A percentile compares a stretch with the other conserved stretches of the same genome.
These are phyloP conservation scores for Pristionchus entomophagus DNA, from an alignment of 2,888 invertebrate genomes.

Conservation along the genomic window DNA sequence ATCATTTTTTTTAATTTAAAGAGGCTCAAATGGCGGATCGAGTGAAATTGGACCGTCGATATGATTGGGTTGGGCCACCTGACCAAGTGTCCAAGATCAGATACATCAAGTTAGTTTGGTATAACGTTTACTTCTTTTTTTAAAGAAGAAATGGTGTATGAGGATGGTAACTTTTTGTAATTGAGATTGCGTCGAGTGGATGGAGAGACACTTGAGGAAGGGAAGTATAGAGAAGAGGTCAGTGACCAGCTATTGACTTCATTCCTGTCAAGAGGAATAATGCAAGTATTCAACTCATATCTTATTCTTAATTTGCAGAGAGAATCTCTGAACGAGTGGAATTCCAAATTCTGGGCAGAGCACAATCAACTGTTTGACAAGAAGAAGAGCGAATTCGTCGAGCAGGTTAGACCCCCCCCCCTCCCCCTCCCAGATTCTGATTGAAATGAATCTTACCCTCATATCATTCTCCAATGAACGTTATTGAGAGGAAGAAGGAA, in stretches of 20 bases:
- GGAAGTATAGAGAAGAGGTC: conserved; percentile 60
- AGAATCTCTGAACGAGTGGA: conserved; percentile 71
- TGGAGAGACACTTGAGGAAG: conserved; percentile 67
- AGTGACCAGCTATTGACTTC: not conserved
- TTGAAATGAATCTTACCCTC: too few relatives aligned
- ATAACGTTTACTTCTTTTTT: too few relatives aligned
- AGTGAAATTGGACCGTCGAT: conserved; percentile 67
- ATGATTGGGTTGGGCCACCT: conserved; percentile 75
- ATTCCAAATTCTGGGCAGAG: conserved; percentile 70
- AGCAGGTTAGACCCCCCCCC: conserved; percentile 48
- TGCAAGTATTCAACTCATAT: not conserved
- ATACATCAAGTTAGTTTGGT: conserved; percentile 61
- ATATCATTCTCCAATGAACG: too few relatives aligned
- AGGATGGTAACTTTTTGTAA: conserved; percentile 30
- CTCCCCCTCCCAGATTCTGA: too few relatives aligned
- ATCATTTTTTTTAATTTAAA: not conserved
- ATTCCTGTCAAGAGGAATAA: not conserved
- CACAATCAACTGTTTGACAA: conserved; percentile 70
- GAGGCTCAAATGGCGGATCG: conserved; percentile 54
- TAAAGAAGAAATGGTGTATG: too few relatives aligned
- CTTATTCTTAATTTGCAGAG: conserved; percentile 48
- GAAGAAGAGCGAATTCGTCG: conserved; percentile 58
- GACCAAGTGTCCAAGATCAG: conserved; percentile 69
- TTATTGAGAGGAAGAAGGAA: conserved; percentile 60
- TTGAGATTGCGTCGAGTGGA: conserved; percentile 66